Conservation (phyloP, 1,140 invertebrate genomes). For the Pinna nobilis region DNA sequence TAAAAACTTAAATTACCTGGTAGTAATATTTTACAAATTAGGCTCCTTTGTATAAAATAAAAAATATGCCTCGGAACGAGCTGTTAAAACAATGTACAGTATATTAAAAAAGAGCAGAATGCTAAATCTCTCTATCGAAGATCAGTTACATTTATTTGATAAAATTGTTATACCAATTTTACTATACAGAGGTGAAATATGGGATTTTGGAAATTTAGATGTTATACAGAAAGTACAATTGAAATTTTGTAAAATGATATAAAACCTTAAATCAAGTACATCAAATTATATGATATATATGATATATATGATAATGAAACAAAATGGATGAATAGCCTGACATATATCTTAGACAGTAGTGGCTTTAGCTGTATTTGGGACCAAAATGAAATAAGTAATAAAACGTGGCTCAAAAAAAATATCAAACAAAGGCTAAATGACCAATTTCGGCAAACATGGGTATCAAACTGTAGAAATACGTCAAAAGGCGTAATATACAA, state of each 20-base stretch:
- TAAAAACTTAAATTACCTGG: conserved; percentile 7
- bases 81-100: conserved; percentile 6
- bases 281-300: conserved; percentile 28
- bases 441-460: neutral
- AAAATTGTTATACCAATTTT: conserved; percentile 22
- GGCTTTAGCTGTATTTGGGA: neutral
- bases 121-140: conserved; percentile 14
- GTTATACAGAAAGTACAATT: conserved; percentile 12
- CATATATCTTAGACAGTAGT: neutral
- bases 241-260: conserved; percentile 10
- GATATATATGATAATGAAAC: neutral
- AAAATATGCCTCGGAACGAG: neutral
- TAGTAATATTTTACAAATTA: neutral
- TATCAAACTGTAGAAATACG: neutral
- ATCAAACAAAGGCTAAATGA: neutral
- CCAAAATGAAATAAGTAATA: neutral
- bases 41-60: neutral
- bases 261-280: conserved; percentile 21
- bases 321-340: neutral
- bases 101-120: conserved; percentile 6
- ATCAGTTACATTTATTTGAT: conserved; percentile 22
- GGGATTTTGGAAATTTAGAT: neutral
- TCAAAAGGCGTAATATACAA: neutral
- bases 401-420: neutral
- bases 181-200: conserved; percentile 28